phyloP scores from a whole-genome alignment of 2,888 invertebrate species.

The Scelioninae gen. 1 region DNA sequence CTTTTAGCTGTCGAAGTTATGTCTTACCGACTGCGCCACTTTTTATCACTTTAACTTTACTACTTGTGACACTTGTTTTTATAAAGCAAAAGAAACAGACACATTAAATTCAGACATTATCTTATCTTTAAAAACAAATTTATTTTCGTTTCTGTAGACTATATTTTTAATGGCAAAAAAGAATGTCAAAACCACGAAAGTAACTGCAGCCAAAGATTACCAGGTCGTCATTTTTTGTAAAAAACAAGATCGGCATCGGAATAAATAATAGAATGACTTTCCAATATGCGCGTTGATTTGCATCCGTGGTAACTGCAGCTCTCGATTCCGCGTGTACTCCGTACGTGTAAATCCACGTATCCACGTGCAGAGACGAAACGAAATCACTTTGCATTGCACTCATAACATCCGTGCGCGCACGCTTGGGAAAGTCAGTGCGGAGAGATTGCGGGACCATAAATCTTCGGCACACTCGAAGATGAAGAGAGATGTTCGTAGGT shows the following conservation, averaged over 20 bases:
- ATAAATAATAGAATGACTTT: slow-evolving; percentile 70
- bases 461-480: slow-evolving; percentile 81
- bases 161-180: no score
- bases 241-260: slow-evolving; percentile 65
- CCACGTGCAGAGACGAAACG: slow-evolving; percentile 60
- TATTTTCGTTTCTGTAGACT: no score
- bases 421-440: slow-evolving; percentile 79
- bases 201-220: slow-evolving; percentile 53
- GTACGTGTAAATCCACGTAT: slow-evolving; percentile 63
- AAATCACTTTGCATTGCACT: slow-evolving; percentile 70
- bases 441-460: slow-evolving; percentile 77
- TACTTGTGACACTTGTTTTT: no score
- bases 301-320: slow-evolving; percentile 44
- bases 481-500: slow-evolving; percentile 75
- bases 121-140: no score
- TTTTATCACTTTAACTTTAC: no score
- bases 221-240: slow-evolving; percentile 53
- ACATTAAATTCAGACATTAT: no score
- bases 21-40: no score
- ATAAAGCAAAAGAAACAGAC: no score
- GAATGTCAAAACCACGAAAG: no score
- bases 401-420: slow-evolving; percentile 74
- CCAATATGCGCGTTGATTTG: slow-evolving; percentile 66
- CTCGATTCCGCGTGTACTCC: slow-evolving; percentile 64
- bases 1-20: no score